Evolutionary conservation across 2,113 vertebrate species (phyloP).

Genomic region (Stegostoma tigrinum): DNA sequence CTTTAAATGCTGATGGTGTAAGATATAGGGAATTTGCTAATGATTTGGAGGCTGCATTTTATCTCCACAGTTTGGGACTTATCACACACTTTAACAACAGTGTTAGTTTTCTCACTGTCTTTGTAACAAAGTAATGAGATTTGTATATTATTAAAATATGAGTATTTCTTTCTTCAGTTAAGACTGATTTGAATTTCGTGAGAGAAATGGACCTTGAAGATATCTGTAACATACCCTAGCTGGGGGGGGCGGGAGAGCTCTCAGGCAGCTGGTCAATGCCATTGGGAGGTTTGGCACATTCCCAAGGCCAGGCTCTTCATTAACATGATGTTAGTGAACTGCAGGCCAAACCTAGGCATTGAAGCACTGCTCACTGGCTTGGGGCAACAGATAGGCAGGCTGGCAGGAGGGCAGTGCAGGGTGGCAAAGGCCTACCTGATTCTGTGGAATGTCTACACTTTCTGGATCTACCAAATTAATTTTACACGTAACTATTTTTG

Average conservation of each 20-base stretch:
- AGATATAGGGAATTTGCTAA: neutral
- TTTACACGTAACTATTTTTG: neutral
- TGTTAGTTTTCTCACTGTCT: neutral
- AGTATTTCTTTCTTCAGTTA: neutral
- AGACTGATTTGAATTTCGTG: neutral
- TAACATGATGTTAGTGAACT: neutral
- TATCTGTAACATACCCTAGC: neutral
- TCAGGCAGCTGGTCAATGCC: neutral
- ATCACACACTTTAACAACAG: neutral
- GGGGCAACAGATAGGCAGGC: neutral
- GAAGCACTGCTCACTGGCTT: neutral
- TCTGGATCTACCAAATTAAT: neutral
- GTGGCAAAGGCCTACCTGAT: neutral
- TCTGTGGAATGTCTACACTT: neutral
- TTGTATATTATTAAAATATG: neutral
- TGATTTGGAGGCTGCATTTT: neutral
- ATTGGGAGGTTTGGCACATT: neutral
- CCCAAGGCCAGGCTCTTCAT: neutral
- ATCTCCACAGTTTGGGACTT: neutral
- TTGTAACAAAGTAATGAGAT: neutral
- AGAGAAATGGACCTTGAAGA: neutral
- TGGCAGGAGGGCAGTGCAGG: neutral
- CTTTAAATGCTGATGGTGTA: neutral
- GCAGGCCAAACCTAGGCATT: neutral
- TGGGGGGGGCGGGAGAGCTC: neutral